Evolutionary conservation across 2,797 vertebrate genomes (phyloP), one percentile per base, ranked within the genome.

Genomic region (Gastrophryne carolinensis): DNA sequence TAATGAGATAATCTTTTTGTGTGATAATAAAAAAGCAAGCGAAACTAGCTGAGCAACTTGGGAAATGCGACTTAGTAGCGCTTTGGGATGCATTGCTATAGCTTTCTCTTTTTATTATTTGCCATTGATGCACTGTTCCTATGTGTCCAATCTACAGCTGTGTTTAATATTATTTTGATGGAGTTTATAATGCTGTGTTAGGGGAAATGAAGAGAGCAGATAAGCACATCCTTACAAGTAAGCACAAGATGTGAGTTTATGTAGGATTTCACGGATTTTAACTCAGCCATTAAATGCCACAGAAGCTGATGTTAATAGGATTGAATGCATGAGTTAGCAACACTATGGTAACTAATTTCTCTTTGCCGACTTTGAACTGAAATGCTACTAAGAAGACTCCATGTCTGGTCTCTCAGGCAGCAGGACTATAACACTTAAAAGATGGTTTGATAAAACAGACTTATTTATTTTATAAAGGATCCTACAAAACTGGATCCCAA

Each of bases 211-310:
- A 68, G 21, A 63, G 0, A 3, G 19, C 26, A 29, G 15, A 72
- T 66, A 64, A 53, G 3, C 34, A 23, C 56, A 63, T 66, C 75
- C 61, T 78, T 72, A 78, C 75, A 78, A 72, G 75, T 71, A 78
- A 78, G 75, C 75, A 78, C 68, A 78, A 78, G 75, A 78, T 78
- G 75, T 27, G 61, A 78, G 75, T 78, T 78, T 78, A 78, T 78
- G 75, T 78, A 60, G 61, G 75, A 72, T 75, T 73, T 69, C 68
- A 1, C 30, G 72, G 69, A 24, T 35, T 70, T 80, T 79, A 44
- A 39, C 21, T 79, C 67, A 13, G 2, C 78, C 21, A 37, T 76
- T 76, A 68, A 41, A 54, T 71, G 61, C 78, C 11, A 37, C 74
- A 37, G 37, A 71, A 54, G 79, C 77, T 23, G 2, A 26, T 21